Evolutionary conservation across 2,113 vertebrate species (phyloP).

Genomic region (Zingel zingel): DNA sequence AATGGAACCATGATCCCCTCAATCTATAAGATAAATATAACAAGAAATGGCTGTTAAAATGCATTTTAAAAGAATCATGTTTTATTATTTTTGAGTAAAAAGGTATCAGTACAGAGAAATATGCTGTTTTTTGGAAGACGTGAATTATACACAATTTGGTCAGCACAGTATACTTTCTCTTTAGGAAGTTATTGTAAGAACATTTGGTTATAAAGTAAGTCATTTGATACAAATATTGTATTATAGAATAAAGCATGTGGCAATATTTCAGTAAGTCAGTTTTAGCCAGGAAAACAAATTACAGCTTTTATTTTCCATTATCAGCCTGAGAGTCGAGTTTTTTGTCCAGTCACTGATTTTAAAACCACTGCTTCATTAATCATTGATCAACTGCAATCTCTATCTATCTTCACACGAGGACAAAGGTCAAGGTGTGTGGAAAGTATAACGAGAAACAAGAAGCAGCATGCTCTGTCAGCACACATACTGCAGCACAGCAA

Average conservation of each 20-base stretch:
- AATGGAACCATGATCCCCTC: too few relatives aligned
- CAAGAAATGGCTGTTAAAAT: not conserved
- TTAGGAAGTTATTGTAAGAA: not conserved
- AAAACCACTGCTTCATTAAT: constrained; percentile 74
- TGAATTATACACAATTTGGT: not conserved
- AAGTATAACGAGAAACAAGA: constrained; percentile 27
- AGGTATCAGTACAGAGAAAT: not conserved
- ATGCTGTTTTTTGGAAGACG: not conserved
- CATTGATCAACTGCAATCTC: constrained; percentile 76
- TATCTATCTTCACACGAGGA: constrained; percentile 66
- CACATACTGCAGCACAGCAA: constrained; percentile 6
- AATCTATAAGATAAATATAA: not conserved
- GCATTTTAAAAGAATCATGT: not conserved
- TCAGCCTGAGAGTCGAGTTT: constrained; percentile 4
- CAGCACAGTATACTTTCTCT: not conserved
- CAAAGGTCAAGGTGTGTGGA: constrained; percentile 77
- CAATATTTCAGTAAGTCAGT: not conserved
- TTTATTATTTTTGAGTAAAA: not conserved
- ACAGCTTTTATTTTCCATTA: not conserved
- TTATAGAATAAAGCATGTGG: not conserved
- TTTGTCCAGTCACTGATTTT: constrained; percentile 35
- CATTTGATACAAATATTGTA: not conserved
- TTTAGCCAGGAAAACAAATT: not conserved
- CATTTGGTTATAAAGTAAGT: not conserved
- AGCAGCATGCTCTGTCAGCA: constrained; percentile 22